Evolutionary conservation across 2,113 vertebrate species (phyloP).

Genomic region (Sinosuthora webbiana): DNA sequence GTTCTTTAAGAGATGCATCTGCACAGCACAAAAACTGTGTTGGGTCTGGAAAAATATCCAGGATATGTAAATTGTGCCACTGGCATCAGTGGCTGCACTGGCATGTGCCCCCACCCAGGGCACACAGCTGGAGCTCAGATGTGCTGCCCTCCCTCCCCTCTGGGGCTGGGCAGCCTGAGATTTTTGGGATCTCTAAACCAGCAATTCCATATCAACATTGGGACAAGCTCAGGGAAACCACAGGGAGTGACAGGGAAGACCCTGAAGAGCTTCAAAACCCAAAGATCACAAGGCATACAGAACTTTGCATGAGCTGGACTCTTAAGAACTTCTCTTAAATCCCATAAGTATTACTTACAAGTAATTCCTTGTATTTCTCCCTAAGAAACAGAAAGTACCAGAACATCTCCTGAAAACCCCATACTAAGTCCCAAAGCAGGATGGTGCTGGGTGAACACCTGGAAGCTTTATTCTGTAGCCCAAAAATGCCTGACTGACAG

Average conservation of each 20-base stretch:
- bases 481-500: background rate
- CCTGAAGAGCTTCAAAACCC: background rate
- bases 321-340: background rate
- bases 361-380: background rate
- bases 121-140: too few species aligned
- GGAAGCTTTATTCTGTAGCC: background rate
- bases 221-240: background rate
- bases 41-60: background rate
- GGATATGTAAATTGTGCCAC: background rate
- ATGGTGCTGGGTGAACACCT: background rate
- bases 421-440: background rate
- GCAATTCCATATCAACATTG: fast-evolving
- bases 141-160: background rate
- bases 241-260: background rate
- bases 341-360: background rate
- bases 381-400: background rate
- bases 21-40: background rate
- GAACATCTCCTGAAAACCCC: background rate
- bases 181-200: background rate
- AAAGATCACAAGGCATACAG: background rate
- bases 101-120: fast-evolving
- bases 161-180: background rate
- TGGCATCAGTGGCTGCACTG: background rate
- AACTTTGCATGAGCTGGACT: background rate
- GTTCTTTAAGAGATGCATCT: background rate